Base-by-base conservation (phyloP, 1,140 invertebrate species). In the Drosophila kohkoa region DNA sequence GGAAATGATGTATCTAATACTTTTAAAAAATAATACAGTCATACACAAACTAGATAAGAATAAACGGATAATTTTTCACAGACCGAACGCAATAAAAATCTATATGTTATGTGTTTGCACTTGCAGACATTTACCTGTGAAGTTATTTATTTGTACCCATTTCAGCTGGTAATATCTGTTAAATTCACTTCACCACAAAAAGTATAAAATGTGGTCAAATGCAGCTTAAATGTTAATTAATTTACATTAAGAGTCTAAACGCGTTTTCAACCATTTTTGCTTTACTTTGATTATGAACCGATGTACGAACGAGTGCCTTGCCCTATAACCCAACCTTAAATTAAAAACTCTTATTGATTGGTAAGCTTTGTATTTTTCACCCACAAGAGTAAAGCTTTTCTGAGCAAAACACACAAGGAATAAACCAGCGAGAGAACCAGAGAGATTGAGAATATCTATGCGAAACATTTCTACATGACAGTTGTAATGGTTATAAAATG, bases 341-440 rank as follows among this genome's bases (percentile, higher is more conserved):
- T 70, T 55, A 67, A 78, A 82, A 75, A 49, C 55, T 66, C 7
- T 48, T 83, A 83, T 83, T 75, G 81, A 83, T 83, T 83, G 57
- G 35, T 46, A 52, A 79, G 77, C 62, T 77, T 74, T 58, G 28
- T 30, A 45, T 35, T 46, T 52, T 82, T 66, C 72, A 6, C 13
- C 20, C 63, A 73, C 25, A 43, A 72, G 8, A 66, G 41, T 43
- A 66, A 69, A 81, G 76, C 77, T 71, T 62, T 28, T n/a, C 28
- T 55, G 59, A 52, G 48, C 46, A 54, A 49, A 55, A 58, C 38
- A 58, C 38, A 73, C 46, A 49, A 38, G 48, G 25, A 48, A 63
- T 49, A 60, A n/a, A 15, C 66, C 46, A 25, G 45, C 16, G 38
- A 46, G 35, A 41, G 15, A 67, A 11, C 10, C 20, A 59, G 15